phyloP scores from a whole-genome alignment of 2,888 invertebrate species.

The Mycogona germanica region DNA sequence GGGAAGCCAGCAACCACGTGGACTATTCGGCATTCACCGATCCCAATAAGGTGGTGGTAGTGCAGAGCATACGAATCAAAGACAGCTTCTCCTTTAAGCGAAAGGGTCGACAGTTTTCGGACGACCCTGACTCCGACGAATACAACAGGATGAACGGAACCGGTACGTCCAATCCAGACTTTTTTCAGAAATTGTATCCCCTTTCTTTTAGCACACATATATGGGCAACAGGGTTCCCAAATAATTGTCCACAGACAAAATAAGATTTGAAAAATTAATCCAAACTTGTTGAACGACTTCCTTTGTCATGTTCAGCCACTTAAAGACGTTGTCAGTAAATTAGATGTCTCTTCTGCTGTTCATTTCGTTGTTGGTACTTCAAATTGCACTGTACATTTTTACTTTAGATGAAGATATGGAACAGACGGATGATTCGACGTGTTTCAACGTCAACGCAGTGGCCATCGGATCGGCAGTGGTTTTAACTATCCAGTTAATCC shows the following conservation, averaged over 20 bases:
- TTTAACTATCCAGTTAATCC: constrained; percentile 70
- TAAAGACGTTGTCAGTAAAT: background rate
- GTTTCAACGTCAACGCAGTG: constrained; percentile 65
- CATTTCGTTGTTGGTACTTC: background rate
- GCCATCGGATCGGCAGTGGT: constrained; percentile 76
- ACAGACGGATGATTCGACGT: constrained; percentile 33
- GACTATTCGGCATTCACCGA: constrained; percentile 37
- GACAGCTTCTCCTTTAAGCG: constrained; percentile 39
- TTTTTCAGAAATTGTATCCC: background rate
- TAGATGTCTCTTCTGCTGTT: background rate
- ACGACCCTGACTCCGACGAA: background rate
- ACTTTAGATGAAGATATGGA: constrained; percentile 23
- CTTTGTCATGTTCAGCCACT: too few relatives aligned
- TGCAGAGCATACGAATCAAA: constrained; percentile 82
- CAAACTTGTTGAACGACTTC: too few relatives aligned
- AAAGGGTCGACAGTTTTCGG: constrained; percentile 7
- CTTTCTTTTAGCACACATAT: background rate
- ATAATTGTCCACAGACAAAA: background rate
- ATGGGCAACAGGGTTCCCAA: background rate
- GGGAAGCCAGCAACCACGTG: constrained; percentile 29
- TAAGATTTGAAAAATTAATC: too few relatives aligned
- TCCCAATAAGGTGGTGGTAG: constrained; percentile 49
- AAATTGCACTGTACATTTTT: background rate
- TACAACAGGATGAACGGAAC: background rate
- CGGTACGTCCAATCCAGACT: background rate